Percentiles rank a stretch among this genome's conserved stretches.
Conservation (phyloP, 2,797 vertebrate genomes). For the Lacerta agilis region DNA sequence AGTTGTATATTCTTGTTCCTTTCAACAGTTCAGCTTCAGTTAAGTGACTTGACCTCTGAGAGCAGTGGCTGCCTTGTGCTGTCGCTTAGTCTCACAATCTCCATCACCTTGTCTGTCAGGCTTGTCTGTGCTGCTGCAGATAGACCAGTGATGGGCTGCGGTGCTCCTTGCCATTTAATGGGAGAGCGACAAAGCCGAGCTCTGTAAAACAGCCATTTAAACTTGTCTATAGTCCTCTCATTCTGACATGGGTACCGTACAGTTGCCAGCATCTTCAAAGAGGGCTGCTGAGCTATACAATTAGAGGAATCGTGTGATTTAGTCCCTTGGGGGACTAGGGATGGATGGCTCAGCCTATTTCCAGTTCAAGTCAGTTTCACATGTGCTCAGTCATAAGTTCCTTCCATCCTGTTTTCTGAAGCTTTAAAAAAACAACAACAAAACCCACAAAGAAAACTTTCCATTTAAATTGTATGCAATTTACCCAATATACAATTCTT, state of each 20-base stretch:
- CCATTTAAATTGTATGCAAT: too few relatives aligned
- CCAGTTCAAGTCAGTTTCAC: neutral
- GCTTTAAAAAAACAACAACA: neutral
- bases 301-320: neutral
- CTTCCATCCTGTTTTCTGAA: neutral
- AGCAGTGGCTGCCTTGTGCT: accelerated
- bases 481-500: too few relatives aligned
- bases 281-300: neutral
- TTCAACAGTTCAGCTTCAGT: neutral
- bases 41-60: accelerated
- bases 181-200: neutral
- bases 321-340: neutral
- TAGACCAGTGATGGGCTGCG: neutral
- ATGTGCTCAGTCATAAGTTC: neutral
- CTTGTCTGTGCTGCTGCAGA: neutral
- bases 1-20: neutral
- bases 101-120: neutral
- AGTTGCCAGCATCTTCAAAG: neutral
- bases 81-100: neutral
- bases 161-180: neutral
- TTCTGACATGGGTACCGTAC: neutral
- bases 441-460: neutral
- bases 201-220: neutral
- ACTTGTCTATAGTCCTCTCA: accelerated
- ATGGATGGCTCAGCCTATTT: neutral